Percentiles rank a stretch among this genome's conserved stretches.
Conservation (phyloP, 1,140 invertebrate genomes). For the Caenorhabditis inopinata region DNA sequence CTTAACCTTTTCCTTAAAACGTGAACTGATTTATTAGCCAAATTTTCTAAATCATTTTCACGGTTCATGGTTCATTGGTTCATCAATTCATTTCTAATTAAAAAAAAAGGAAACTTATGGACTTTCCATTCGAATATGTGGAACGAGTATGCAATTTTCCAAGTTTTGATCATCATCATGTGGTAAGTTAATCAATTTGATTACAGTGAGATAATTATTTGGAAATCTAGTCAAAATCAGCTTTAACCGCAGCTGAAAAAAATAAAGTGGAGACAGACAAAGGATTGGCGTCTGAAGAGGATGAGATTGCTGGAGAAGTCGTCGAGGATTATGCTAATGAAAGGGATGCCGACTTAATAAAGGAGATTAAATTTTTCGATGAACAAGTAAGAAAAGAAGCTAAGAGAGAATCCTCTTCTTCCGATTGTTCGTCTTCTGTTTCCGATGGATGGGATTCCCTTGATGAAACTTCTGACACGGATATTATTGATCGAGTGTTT, state of each 20-base stretch:
- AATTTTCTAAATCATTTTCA: no score
- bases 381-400: neutral
- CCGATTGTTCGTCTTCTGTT: neutral
- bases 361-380: neutral
- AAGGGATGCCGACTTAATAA: neutral
- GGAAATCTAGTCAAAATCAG: neutral
- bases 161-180: neutral
- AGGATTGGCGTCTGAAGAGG: neutral
- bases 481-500: neutral
- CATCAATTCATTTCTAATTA: neutral
- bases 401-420: neutral
- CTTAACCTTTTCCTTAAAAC: no score
- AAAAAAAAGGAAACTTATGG: neutral
- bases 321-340: neutral
- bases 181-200: neutral
- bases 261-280: neutral
- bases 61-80: no score
- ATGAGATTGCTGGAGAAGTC: neutral
- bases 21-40: no score
- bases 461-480: neutral
- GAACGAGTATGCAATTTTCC: neutral
- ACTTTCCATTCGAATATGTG: conserved; percentile 5
- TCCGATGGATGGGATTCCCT: neutral
- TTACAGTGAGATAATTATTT: no score
- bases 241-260: neutral